phyloP scores from a whole-genome alignment of 2,113 vertebrate species.

The Tetrao urogallus region DNA sequence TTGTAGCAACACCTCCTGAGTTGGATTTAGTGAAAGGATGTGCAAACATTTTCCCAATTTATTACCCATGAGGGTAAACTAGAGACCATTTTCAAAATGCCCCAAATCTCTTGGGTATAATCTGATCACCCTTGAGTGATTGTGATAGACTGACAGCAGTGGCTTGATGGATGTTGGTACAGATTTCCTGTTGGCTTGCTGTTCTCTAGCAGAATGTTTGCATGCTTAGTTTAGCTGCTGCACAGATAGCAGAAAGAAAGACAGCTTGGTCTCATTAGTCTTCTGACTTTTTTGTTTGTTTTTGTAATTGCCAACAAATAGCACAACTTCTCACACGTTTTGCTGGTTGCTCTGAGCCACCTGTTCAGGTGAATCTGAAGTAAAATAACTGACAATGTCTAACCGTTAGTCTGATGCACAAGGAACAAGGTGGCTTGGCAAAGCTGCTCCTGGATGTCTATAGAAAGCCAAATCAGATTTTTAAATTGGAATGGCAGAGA shows the following conservation, averaged over 20 bases:
- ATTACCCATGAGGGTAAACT: not conserved
- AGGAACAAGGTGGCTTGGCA: not conserved
- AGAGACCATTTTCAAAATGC: not conserved
- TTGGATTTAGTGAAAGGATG: not conserved
- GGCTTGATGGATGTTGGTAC: not conserved
- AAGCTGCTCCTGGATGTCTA: not conserved
- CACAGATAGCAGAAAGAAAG: not conserved
- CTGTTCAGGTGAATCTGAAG: not conserved
- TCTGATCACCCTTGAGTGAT: not conserved
- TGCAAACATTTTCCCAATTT: not conserved
- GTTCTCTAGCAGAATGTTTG: not conserved
- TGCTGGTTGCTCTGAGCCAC: not conserved
- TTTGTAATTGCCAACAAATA: not conserved
- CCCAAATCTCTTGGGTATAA: not conserved
- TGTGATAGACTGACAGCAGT: not conserved
- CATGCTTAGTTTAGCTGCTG: not conserved
- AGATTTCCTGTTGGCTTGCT: not conserved
- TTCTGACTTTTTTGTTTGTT: fast-evolving
- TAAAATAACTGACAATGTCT: not conserved
- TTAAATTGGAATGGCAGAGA: not conserved
- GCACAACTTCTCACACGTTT: not conserved
- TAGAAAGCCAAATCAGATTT: not conserved
- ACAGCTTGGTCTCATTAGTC: not conserved
- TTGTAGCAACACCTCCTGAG: not conserved
- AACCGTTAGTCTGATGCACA: not conserved